Percentiles rank a stretch among this genome's conserved stretches.
Evolutionary conservation across 2,797 vertebrate genomes (phyloP).

Genomic region (Toxotes lorentzi): DNA sequence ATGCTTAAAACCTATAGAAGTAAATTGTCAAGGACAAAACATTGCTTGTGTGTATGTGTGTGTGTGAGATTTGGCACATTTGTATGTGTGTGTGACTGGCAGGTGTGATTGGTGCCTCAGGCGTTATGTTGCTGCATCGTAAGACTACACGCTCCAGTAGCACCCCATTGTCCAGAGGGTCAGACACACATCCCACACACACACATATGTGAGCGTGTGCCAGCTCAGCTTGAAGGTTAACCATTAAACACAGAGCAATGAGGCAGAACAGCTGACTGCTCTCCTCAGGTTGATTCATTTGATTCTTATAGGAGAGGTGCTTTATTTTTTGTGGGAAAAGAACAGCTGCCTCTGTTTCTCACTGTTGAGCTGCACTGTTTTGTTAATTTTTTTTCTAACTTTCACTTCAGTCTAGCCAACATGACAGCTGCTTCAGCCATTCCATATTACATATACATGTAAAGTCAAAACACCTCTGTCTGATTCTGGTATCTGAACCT

Average conservation of each 20-base stretch:
- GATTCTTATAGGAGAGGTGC: conserved; percentile 23
- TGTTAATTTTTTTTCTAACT: background rate
- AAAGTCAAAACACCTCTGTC: background rate
- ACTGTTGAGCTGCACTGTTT: background rate
- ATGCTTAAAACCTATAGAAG: background rate
- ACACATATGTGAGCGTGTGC: conserved; percentile 5
- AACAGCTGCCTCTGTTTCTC: conserved; percentile 28
- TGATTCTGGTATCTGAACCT: background rate
- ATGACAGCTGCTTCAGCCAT: background rate
- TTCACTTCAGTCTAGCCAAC: background rate
- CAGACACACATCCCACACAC: conserved; percentile 24
- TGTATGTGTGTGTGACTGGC: conserved; percentile 40
- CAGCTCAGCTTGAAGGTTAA: conserved; percentile 60
- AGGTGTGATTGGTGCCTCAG: conserved; percentile 65
- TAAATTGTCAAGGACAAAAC: conserved; percentile 19
- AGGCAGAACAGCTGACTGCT: conserved; percentile 66
- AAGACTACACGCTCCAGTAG: conserved; percentile 64
- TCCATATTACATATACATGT: background rate
- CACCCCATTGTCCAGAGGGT: conserved; percentile 54
- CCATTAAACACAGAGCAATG: conserved; percentile 55
- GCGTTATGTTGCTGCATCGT: conserved; percentile 51
- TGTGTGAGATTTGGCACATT: conserved; percentile 1
- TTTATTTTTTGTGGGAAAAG: background rate
- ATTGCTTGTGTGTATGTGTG: background rate
- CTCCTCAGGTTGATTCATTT: conserved; percentile 40